These are phyloP conservation scores for Pseudocheirus occidentalis DNA, from an alignment of 2,797 vertebrate genomes.

Conservation along the genomic window DNA sequence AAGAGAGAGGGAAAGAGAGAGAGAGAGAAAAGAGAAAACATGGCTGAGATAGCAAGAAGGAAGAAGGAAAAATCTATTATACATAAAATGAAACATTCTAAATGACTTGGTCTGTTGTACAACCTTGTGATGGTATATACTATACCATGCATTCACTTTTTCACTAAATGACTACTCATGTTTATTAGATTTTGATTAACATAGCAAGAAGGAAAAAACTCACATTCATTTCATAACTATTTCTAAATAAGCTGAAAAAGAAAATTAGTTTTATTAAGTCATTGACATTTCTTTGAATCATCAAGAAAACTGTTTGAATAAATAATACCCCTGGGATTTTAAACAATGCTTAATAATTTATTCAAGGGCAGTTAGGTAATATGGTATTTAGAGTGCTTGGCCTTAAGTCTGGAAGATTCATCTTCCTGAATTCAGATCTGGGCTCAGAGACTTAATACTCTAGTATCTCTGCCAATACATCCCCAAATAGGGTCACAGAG, in stretches of 20 bases:
- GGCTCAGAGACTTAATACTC: background rate
- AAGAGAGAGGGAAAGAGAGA: conserved; percentile 1
- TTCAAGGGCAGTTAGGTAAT: background rate
- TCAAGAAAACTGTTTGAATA: background rate
- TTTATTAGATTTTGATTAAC: conserved; percentile 56
- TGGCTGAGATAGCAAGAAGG: conserved; percentile 62
- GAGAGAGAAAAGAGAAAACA: conserved; percentile 50
- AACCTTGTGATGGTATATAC: conserved; percentile 71
- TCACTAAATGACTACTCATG: background rate
- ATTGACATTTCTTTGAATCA: background rate
- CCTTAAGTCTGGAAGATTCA: background rate
- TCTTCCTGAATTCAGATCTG: background rate
- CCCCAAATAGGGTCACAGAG: background rate
- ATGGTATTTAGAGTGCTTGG: background rate
- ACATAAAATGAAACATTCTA: conserved; percentile 58
- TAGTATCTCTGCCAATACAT: background rate
- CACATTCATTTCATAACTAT: conserved; percentile 11
- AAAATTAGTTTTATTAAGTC: conserved; percentile 53
- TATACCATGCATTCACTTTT: conserved; percentile 60
- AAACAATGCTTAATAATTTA: background rate
- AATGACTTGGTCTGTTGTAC: conserved; percentile 77
- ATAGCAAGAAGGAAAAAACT: conserved; percentile 46
- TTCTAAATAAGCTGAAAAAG: conserved; percentile 60
- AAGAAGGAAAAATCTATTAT: conserved; percentile 8
- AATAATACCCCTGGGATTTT: background rate